Base-by-base conservation (phyloP, 2,888 invertebrate species). In the Drosophila eohydei region DNA sequence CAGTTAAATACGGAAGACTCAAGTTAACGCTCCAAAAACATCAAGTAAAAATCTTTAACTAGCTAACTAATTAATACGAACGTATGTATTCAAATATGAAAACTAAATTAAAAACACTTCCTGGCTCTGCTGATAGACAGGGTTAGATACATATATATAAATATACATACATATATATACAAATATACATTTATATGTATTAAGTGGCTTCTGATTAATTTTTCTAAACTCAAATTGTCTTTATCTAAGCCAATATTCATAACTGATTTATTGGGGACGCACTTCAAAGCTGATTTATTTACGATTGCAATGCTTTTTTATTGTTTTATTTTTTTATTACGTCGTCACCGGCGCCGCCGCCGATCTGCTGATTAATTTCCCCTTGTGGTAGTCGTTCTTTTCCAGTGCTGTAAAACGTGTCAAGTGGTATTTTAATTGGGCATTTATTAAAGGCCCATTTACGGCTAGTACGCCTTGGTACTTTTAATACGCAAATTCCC, bases 201-300 rank as follows among this genome's bases (percentile, higher is more conserved):
- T 41, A 0, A 50, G 51, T 34, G 9, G 14, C 54, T 41, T 55
- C 48, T 16, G 21, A 48, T 43, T 62, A 43, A n/a, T 34, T 61
- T 60, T 57, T 61, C 62, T 26, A 38, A 59, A 44, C 44, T 56
- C 46, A 56, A 56, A 38, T 36, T 30, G 62, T 2, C 48, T 58
- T 57, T 69, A 74, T 81, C 71, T 66, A 21, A 52, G 56, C 59
- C 63, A 54, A 56, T 68, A 58, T 54, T 67, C 28, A 30, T 41
- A 51, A 16, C 67, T 74, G 71, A 83, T 83, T 81, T 83, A 83
- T 56, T 57, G 68, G 52, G 55, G 48, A 52, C 62, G 57, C 76
- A 79, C 69, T 76, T 48, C 48, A 58, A 65, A 69, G 66, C 69
- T 76, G 86, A 83, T 83, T 86, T 86, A 79, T 83, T 81, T 79